Evolutionary conservation across 1,140 invertebrate species (phyloP), one percentile per base, ranked within the genome.

Genomic region (Trigoniulus corallinus): DNA sequence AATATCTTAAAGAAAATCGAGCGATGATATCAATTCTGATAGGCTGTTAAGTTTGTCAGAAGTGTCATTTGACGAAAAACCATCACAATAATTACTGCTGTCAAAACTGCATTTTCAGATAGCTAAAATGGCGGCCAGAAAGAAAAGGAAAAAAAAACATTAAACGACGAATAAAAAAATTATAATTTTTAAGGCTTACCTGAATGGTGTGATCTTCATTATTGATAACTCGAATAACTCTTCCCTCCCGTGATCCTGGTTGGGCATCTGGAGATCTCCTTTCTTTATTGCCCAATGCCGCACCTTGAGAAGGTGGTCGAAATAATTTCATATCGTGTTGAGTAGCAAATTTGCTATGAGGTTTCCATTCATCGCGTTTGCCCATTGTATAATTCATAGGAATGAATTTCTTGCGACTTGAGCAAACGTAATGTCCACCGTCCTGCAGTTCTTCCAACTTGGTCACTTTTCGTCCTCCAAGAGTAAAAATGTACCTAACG

Each of bases 401-500:
- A 79, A 89, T 88, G 67, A 92, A 88, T n/a, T 80, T 81, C 64
- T 88, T 88, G 60, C 85, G 87, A 13, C 84, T 88, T 2, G 88
- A 89, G 4, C 88, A 84, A 50, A 94, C 83, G 63, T 94, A 94
- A 10, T 81, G 82, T n/a, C 80, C 79, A 13, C 86, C 86, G 60
- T 89, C 85, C 61, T 88, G 80, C 40, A 95, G 69, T 58, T 94
- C 86, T 46, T 88, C 85, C 23, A 95, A 69, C 53, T 78, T 75
- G 58, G 81, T 77, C 57, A 91, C 83, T 39, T 84, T 72, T 54
- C 82, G 78, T 0, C 89, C 89, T 55, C 91, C 86, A 77, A 88
- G 81, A 0, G 83, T 82, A 64, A 93, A 95, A 49, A 95, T 81
- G 63, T 88, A 87, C 13, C 61, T 57, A 10, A 70, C 64, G 1